Percentiles rank a stretch among this genome's conserved stretches.
Conservation (phyloP, 2,888 invertebrate genomes). For the Hydropsyche betteni region DNA sequence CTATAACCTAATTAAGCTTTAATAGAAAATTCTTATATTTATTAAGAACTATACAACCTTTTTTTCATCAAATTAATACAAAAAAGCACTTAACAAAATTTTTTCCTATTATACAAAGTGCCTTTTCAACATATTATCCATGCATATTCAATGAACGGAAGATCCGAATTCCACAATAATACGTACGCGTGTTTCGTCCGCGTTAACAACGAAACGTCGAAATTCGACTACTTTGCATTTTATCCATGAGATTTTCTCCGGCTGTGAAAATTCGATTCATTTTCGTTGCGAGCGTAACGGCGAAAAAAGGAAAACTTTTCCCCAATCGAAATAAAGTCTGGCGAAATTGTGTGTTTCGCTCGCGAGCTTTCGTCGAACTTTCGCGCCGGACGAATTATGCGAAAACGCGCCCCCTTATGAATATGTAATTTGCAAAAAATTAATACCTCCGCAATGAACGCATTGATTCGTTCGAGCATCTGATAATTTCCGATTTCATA, state of each 20-base stretch:
- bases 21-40: too few relatives aligned
- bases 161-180: too few relatives aligned
- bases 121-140: too few relatives aligned
- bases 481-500: too few relatives aligned
- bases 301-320: not conserved
- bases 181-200: not conserved
- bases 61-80: too few relatives aligned
- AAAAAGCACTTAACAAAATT: too few relatives aligned
- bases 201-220: not conserved
- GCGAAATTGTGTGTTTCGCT: slow-evolving; percentile 20
- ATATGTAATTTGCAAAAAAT: slow-evolving; percentile 1
- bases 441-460: too few relatives aligned
- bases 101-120: too few relatives aligned
- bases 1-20: too few relatives aligned
- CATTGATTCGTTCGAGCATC: too few relatives aligned
- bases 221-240: slow-evolving; percentile 8
- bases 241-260: slow-evolving; percentile 2
- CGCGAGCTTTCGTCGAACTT: slow-evolving; percentile 1
- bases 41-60: too few relatives aligned
- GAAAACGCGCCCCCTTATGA: not conserved
- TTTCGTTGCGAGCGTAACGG: not conserved
- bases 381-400: not conserved
- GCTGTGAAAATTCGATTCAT: slow-evolving; percentile 16
- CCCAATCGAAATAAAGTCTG: not conserved
- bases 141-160: not conserved